A percentile compares a stretch with the other conserved stretches of the same genome.
phyloP scores from a whole-genome alignment of 2,113 vertebrate species.

The Bubo blakistoni region DNA sequence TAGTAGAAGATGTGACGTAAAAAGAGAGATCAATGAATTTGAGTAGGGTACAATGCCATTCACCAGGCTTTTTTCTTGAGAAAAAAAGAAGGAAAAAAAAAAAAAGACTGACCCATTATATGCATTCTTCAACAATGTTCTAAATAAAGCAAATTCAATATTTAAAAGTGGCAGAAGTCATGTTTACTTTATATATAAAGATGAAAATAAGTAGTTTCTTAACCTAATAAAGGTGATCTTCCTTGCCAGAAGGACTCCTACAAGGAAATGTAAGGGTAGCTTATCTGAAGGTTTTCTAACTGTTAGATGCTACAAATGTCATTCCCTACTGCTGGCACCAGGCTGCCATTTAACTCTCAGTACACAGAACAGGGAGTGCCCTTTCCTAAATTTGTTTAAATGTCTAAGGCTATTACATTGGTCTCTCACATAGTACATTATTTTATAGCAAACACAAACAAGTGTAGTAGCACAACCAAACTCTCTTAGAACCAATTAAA shows the following conservation, averaged over 20 bases:
- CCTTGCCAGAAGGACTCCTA: background rate
- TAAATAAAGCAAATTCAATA: background rate
- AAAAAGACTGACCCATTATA: rapidly evolving
- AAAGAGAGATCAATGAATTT: background rate
- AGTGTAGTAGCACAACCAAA: background rate
- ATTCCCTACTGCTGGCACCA: background rate
- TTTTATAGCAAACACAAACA: conserved; percentile 1
- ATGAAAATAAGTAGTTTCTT: background rate
- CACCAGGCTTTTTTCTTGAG: background rate
- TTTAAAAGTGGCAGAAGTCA: background rate
- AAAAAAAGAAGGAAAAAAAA: background rate
- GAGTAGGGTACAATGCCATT: background rate
- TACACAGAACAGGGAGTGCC: background rate
- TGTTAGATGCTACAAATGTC: conserved; percentile 19
- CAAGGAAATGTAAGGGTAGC: background rate
- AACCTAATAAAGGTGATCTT: background rate
- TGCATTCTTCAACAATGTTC: background rate
- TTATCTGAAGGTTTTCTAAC: background rate
- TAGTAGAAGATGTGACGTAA: background rate
- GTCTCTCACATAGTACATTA: background rate
- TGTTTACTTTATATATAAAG: background rate
- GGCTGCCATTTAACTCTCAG: background rate
- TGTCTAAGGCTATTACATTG: background rate
- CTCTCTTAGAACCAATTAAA: conserved; percentile 62
- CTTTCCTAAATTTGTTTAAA: conserved; percentile 35